A percentile compares a stretch with the other conserved stretches of the same genome.
Evolutionary conservation across 2,113 vertebrate species (phyloP).

Genomic region (Oreocharis arfaki): DNA sequence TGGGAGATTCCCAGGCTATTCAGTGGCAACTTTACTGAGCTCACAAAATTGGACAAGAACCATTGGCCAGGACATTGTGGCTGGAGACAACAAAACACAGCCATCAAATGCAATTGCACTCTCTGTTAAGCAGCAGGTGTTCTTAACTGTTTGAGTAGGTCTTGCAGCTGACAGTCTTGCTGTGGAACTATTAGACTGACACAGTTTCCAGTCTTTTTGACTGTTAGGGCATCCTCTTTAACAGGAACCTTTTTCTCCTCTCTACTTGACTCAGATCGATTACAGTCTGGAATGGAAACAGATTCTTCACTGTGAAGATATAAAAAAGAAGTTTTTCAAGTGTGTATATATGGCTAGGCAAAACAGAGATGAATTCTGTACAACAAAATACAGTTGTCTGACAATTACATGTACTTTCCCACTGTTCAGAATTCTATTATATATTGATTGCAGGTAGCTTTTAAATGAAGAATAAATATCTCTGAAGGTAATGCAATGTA

Average conservation of each 20-base stretch:
- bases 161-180: conserved; percentile 47
- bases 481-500: not conserved
- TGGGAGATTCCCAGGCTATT: not conserved
- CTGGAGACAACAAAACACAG: conserved; percentile 51
- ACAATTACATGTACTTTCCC: conserved; percentile 10
- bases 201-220: conserved; percentile 53
- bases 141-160: conserved; percentile 58
- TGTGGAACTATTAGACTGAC: conserved; percentile 45
- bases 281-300: conserved; percentile 59
- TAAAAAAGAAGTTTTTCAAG: conserved; percentile 37
- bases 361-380: conserved; percentile 13
- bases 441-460: not conserved
- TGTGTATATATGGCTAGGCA: not conserved
- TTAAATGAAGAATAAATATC: not conserved
- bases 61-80: conserved; percentile 15
- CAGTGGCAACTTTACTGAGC: not conserved
- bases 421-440: not conserved
- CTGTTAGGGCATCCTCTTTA: conserved; percentile 50
- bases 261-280: conserved; percentile 58
- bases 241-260: conserved; percentile 49
- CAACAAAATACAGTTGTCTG: not conserved
- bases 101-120: conserved; percentile 32
- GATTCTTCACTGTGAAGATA: conserved; percentile 54
- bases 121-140: conserved; percentile 24
- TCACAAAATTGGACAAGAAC: not conserved